Evolutionary conservation across 2,113 vertebrate genomes (phyloP).

Genomic region (Mobula hypostoma): DNA sequence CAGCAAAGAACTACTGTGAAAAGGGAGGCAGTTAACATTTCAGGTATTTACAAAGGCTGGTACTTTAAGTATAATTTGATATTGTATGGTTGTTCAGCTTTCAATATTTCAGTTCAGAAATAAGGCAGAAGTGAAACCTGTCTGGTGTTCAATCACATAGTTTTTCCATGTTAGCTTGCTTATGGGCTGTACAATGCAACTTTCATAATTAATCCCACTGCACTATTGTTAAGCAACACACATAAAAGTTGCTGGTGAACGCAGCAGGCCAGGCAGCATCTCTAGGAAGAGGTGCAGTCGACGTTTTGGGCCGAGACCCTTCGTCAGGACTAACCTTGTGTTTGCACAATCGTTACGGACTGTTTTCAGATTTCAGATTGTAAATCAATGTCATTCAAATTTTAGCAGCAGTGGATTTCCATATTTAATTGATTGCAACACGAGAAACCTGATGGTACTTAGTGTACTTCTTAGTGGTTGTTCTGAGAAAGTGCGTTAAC

Average conservation of each 20-base stretch:
- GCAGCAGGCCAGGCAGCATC: too few species aligned
- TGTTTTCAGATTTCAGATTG: neutral
- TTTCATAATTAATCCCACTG: neutral
- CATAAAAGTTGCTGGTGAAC: too few species aligned
- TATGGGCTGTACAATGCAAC: neutral
- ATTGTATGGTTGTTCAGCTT: neutral
- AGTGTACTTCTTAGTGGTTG: neutral
- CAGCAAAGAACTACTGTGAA: too few species aligned
- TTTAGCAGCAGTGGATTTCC: neutral
- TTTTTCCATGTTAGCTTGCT: neutral
- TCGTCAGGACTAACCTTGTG: too few species aligned
- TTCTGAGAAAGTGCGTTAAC: neutral
- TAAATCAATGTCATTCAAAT: neutral
- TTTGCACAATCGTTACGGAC: neutral
- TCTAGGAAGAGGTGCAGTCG: too few species aligned
- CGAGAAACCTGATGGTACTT: neutral
- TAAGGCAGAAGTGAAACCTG: neutral
- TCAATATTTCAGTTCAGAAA: neutral
- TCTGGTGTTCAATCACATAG: neutral
- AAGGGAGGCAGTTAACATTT: too few species aligned
- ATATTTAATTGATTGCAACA: neutral
- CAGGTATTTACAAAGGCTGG: too few species aligned
- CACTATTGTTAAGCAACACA: neutral
- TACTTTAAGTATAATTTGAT: neutral
- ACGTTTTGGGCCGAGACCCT: too few species aligned